Conservation (phyloP, 2,888 invertebrate genomes). For the Thalpophila matura region DNA sequence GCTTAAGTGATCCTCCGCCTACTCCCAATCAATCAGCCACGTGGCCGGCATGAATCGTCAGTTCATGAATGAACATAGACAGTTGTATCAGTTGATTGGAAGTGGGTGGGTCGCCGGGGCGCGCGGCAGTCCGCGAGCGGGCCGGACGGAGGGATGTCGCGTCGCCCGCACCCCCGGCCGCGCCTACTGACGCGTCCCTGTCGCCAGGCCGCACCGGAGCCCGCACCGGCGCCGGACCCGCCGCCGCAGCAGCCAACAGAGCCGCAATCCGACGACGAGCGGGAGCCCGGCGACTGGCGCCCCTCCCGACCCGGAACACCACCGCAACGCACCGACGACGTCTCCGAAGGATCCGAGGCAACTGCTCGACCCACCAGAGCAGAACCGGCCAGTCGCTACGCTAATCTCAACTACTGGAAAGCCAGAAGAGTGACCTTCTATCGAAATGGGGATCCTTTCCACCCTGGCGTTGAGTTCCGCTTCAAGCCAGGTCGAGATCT, state of each 20-base stretch:
- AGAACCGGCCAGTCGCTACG: constrained; percentile 92
- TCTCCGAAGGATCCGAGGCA: constrained; percentile 85
- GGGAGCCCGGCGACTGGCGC: constrained; percentile 90
- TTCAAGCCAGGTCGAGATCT: constrained; percentile 97
- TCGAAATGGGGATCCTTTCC: constrained; percentile 98
- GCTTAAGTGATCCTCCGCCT: constrained; percentile 33
- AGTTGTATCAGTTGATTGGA: constrained; percentile 81
- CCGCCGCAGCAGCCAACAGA: constrained; percentile 83
- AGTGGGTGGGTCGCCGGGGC: constrained; percentile 72
- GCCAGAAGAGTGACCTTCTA: constrained; percentile 97
- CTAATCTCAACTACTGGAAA: constrained; percentile 96
- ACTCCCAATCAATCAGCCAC: constrained; percentile 73
- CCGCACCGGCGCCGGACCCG: constrained; percentile 82
- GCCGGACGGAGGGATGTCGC: constrained; percentile 84
- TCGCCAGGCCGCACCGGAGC: constrained; percentile 86
- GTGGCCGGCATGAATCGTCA: constrained; percentile 68
- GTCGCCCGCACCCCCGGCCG: constrained; percentile 84
- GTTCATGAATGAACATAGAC: constrained; percentile 79
- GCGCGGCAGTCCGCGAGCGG: constrained; percentile 83
- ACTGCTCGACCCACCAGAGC: constrained; percentile 90
- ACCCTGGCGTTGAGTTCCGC: constrained; percentile 96
- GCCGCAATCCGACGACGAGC: constrained; percentile 87
- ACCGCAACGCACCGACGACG: constrained; percentile 84
- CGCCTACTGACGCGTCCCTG: constrained; percentile 81
- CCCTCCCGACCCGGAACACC: constrained; percentile 84